A percentile compares a stretch with the other conserved stretches of the same genome.
Evolutionary conservation across 1,140 invertebrate species (phyloP).

Genomic region (Lepidostoma basale): DNA sequence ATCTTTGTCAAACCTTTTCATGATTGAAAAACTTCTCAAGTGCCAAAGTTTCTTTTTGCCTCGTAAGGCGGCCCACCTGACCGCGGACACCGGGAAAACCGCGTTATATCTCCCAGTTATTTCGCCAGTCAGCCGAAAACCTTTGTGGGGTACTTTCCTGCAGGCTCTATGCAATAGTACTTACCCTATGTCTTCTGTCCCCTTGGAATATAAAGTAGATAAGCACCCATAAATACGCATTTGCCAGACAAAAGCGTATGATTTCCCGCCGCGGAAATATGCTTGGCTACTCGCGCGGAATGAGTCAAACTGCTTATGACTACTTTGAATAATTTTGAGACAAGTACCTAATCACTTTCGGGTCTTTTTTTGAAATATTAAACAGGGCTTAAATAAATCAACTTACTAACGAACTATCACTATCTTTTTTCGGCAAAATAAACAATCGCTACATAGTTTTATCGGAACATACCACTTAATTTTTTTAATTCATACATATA

Average conservation of each 20-base stretch:
- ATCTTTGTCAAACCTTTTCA: slow-evolving; percentile 18
- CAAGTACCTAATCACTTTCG: too few relatives aligned
- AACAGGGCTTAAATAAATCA: too few relatives aligned
- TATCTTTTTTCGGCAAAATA: too few relatives aligned
- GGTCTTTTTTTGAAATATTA: too few relatives aligned
- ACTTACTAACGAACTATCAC: too few relatives aligned
- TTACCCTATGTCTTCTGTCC: neutral
- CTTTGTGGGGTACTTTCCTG: neutral
- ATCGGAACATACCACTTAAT: too few relatives aligned
- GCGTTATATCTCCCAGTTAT: slow-evolving; percentile 2
- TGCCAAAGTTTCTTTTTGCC: neutral
- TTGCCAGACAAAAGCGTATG: slow-evolving; percentile 36
- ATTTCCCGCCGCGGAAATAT: slow-evolving; percentile 25
- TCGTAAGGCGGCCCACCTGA: neutral
- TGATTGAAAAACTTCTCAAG: slow-evolving; percentile 26
- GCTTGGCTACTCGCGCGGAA: slow-evolving; percentile 17
- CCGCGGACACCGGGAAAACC: neutral
- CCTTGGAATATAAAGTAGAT: slow-evolving; percentile 9
- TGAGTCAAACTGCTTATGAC: slow-evolving; percentile 1
- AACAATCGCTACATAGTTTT: too few relatives aligned
- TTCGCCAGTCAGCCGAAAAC: slow-evolving; percentile 17
- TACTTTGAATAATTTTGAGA: too few relatives aligned
- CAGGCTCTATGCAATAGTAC: slow-evolving; percentile 13
- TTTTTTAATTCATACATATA: too few relatives aligned
- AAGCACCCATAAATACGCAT: slow-evolving; percentile 36